Conservation (phyloP, 2,888 invertebrate genomes). For the Trissolcus japonicus region DNA sequence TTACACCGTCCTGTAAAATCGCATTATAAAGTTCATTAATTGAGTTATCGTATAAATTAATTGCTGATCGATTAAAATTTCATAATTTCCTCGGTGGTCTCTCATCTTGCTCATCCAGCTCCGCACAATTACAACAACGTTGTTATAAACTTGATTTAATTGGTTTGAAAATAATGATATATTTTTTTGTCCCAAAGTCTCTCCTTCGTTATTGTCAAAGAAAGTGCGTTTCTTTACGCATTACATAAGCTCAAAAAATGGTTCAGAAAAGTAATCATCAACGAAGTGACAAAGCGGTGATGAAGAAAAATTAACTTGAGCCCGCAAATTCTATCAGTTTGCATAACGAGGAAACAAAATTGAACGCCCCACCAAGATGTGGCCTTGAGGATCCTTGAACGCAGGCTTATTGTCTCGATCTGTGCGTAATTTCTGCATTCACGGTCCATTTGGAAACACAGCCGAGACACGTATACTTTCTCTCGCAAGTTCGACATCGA, state of each 20-base stretch:
- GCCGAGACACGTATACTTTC: slow-evolving; percentile 47
- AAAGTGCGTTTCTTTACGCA: too few relatives aligned
- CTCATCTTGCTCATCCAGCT: too few relatives aligned
- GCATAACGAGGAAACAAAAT: slow-evolving; percentile 31
- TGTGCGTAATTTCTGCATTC: slow-evolving; percentile 45
- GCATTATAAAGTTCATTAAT: too few relatives aligned
- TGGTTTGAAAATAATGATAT: too few relatives aligned
- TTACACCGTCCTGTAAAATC: too few relatives aligned
- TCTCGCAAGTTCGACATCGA: slow-evolving; percentile 46
- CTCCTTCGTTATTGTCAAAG: background rate
- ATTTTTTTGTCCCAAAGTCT: too few relatives aligned
- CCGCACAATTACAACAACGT: too few relatives aligned
- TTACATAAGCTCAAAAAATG: too few relatives aligned
- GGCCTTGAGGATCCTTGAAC: slow-evolving; percentile 59
- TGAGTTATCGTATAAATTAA: too few relatives aligned
- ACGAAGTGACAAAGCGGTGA: background rate
- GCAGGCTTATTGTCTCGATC: slow-evolving; percentile 40
- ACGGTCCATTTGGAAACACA: slow-evolving; percentile 51
- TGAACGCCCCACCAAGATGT: slow-evolving; percentile 21
- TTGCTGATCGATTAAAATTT: too few relatives aligned
- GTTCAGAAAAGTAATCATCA: background rate
- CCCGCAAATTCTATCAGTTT: slow-evolving; percentile 13
- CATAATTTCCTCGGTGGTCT: too few relatives aligned
- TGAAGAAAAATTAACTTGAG: background rate
- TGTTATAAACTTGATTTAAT: too few relatives aligned